Evolutionary conservation across 2,888 invertebrate species (phyloP).

Genomic region (Campopleginae sp.): DNA sequence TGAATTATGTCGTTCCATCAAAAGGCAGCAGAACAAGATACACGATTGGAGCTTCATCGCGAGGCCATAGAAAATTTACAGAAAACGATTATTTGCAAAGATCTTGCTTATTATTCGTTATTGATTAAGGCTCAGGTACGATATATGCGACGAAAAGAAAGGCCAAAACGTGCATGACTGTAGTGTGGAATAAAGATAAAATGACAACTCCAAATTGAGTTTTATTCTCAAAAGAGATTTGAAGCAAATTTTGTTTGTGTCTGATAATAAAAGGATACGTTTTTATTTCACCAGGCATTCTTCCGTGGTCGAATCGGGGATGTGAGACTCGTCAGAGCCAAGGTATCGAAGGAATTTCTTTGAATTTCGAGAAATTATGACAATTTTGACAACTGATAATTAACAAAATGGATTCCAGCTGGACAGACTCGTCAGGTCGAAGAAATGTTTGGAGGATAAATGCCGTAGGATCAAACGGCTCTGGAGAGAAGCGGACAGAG

Average conservation of each 20-base stretch:
- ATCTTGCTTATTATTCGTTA: slow-evolving; percentile 77
- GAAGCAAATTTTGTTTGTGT: not conserved
- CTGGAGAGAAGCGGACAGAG: slow-evolving; percentile 71
- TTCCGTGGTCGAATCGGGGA: slow-evolving; percentile 69
- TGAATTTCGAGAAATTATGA: not conserved
- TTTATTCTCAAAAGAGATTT: slow-evolving; percentile 42
- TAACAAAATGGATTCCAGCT: slow-evolving; percentile 68
- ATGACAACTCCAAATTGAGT: not conserved
- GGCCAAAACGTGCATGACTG: slow-evolving; percentile 26
- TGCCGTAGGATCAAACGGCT: slow-evolving; percentile 68
- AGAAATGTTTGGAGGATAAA: slow-evolving; percentile 72
- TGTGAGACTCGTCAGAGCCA: slow-evolving; percentile 69
- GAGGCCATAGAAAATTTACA: slow-evolving; percentile 76
- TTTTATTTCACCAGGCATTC: slow-evolving; percentile 66
- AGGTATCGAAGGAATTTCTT: slow-evolving; percentile 71
- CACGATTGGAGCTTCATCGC: slow-evolving; percentile 78
- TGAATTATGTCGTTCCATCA: slow-evolving; percentile 50
- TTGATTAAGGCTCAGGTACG: slow-evolving; percentile 78
- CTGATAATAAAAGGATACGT: not conserved
- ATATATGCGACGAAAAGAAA: slow-evolving; percentile 27
- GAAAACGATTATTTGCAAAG: slow-evolving; percentile 74
- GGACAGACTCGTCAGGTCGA: slow-evolving; percentile 69
- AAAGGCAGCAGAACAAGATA: slow-evolving; percentile 79
- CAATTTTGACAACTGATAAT: not conserved
- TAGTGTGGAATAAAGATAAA: slow-evolving; percentile 39